Evolutionary conservation across 2,113 vertebrate species (phyloP).

Genomic region (Lepus timidus): DNA sequence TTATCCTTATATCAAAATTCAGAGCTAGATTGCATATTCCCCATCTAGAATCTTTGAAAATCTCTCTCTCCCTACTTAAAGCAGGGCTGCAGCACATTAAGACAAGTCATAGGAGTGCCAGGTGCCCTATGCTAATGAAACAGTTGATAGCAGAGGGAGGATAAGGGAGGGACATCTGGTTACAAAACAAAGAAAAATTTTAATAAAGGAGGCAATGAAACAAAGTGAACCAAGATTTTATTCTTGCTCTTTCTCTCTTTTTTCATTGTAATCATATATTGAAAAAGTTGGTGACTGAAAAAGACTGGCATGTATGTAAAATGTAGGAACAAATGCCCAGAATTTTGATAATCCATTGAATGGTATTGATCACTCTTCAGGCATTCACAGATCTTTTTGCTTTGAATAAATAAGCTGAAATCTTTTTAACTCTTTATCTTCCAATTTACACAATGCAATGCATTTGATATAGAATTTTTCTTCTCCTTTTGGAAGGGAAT

Average conservation of each 20-base stretch:
- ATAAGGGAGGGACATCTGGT: background rate
- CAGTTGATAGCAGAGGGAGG: background rate
- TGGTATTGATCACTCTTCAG: conserved; percentile 25
- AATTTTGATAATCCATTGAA: conserved; percentile 55
- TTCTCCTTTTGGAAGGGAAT: background rate
- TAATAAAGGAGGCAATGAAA: background rate
- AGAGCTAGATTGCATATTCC: background rate
- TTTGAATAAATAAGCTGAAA: conserved; percentile 26
- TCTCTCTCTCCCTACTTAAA: background rate
- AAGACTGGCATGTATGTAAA: background rate
- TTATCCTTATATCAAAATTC: background rate
- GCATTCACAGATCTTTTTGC: background rate
- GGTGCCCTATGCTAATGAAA: background rate
- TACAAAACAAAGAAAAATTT: background rate
- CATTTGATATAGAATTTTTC: conserved; percentile 11
- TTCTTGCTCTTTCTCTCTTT: background rate
- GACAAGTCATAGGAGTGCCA: background rate
- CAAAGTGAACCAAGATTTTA: background rate
- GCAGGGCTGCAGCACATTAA: background rate
- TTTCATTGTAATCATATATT: conserved; percentile 56
- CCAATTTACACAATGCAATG: background rate
- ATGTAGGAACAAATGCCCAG: background rate
- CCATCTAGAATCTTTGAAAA: background rate
- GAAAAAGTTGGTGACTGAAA: conserved; percentile 35
- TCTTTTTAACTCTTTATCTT: conserved; percentile 58